Percentiles rank a stretch among this genome's conserved stretches.
Evolutionary conservation across 1,140 invertebrate species (phyloP).

Genomic region (Sycophaga agraensis): DNA sequence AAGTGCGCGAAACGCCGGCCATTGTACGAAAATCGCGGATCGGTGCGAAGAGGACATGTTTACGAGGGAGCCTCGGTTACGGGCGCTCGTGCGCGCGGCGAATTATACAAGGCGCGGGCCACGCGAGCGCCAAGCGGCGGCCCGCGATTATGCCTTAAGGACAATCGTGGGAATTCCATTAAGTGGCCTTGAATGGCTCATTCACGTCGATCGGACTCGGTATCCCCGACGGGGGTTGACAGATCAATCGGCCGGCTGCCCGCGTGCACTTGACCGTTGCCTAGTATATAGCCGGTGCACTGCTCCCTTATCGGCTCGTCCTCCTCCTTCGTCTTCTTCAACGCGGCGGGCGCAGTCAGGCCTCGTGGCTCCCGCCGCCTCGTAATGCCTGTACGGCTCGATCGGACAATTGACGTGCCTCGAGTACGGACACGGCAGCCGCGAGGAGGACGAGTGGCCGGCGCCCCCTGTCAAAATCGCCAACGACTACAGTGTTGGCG

Average conservation of each 20-base stretch:
- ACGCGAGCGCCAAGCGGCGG: background rate
- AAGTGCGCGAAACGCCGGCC: background rate
- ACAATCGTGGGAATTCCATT: constrained; percentile 54
- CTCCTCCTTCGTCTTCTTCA: constrained; percentile 1
- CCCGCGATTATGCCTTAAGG: constrained; percentile 34
- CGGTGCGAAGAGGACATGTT: background rate
- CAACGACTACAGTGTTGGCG: no score
- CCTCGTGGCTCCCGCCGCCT: no score
- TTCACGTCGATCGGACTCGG: constrained; percentile 49
- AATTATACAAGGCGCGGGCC: constrained; percentile 1
- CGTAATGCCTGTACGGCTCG: no score
- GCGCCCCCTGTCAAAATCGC: no score
- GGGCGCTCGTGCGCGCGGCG: constrained; percentile 7
- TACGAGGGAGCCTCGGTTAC: background rate
- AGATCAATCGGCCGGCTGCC: constrained; percentile 43
- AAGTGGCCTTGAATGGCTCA: constrained; percentile 52
- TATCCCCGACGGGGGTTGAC: constrained; percentile 46
- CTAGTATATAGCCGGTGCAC: constrained; percentile 24
- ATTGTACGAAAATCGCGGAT: background rate
- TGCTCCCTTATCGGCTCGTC: constrained; percentile 24
- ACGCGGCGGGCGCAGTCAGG: background rate
- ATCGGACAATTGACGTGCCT: no score
- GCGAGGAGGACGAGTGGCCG: no score
- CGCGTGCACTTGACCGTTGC: constrained; percentile 17
- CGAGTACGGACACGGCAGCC: no score